Evolutionary conservation across 2,797 vertebrate species (phyloP), one percentile per base, ranked within the genome.

Genomic region (Anguilla pacifica): DNA sequence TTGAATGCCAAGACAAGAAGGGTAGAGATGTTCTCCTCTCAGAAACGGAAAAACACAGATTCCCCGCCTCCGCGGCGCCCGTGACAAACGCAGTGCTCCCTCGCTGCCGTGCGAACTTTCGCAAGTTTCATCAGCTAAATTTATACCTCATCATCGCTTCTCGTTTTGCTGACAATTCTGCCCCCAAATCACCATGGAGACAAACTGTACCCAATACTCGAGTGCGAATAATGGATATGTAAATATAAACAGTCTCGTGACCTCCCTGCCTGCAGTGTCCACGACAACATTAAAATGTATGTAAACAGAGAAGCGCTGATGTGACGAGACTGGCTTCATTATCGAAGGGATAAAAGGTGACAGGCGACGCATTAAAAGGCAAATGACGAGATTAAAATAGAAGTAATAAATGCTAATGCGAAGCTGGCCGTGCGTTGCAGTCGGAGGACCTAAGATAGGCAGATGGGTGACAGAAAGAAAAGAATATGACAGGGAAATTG

Each of bases 181-280:
- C 70, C n/a, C 70, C 31, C 13, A 51, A 77, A 81, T 81, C 77
- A 49, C 77, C 77, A 81, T 81, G 77, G 77, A 81, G 19, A 81
- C 77, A 81, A 81, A 81, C 77, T 81, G 35, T 19, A 10, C 28
- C 9, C 13, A 13, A 49, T 9, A 81, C 17, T 7, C 74, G 13
- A 81, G 77, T 6, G 1, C 6, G 43, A 81, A 49, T 81, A 81
- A 81, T 49, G 25, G 17, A 49, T 81, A 25, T 81, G 77, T 81
- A 49, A 81, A 81, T 49, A 81, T 46, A 43, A 81, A 49, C 17
- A 7, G 6, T 6, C 19, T n/a, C 22, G 17, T 49, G 77, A 46
- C 77, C 39, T 81, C 6, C 3, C 43, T 49, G 77, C 39, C 43
- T 22, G 19, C 77, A 9, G 77, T 35, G 43, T 13, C 39, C 39